Conservation (phyloP, 2,797 vertebrate genomes). For the Trachops cirrhosus region DNA sequence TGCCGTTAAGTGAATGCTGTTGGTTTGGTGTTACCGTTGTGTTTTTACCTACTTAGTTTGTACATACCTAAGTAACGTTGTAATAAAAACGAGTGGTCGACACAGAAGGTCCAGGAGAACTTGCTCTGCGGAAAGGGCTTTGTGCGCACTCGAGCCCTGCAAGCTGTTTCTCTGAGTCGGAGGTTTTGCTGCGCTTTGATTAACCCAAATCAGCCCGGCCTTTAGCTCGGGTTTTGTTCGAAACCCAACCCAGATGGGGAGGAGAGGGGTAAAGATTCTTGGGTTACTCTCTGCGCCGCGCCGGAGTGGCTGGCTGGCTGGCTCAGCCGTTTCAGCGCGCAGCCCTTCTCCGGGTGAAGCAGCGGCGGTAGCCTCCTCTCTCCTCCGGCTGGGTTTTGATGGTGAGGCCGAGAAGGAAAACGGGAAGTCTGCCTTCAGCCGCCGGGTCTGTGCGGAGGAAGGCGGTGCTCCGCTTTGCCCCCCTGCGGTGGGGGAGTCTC, state of each 20-base stretch:
- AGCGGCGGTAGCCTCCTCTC: rapidly evolving
- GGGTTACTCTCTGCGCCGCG: not conserved
- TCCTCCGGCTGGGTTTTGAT: too few relatives aligned
- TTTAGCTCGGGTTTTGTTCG: not conserved
- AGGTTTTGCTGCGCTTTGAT: not conserved
- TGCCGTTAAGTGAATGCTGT: not conserved
- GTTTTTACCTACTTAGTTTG: not conserved
- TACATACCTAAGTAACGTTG: not conserved
- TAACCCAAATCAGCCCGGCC: not conserved
- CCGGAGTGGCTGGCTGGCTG: not conserved
- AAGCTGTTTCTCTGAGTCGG: not conserved
- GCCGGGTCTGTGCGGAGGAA: not conserved
- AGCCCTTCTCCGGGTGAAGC: not conserved
- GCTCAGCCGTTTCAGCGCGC: not conserved
- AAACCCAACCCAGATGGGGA: not conserved
- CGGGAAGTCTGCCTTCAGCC: not conserved
- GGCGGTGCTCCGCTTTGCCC: not conserved
- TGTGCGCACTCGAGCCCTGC: not conserved
- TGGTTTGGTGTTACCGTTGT: not conserved
- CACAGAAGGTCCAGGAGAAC: not conserved
- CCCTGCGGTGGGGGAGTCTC: too few relatives aligned
- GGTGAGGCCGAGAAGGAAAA: not conserved
- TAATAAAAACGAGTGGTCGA: not conserved
- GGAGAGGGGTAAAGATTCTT: not conserved
- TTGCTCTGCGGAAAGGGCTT: not conserved